Conservation (phyloP, 2,113 vertebrate genomes). For the Nicator chloris region DNA sequence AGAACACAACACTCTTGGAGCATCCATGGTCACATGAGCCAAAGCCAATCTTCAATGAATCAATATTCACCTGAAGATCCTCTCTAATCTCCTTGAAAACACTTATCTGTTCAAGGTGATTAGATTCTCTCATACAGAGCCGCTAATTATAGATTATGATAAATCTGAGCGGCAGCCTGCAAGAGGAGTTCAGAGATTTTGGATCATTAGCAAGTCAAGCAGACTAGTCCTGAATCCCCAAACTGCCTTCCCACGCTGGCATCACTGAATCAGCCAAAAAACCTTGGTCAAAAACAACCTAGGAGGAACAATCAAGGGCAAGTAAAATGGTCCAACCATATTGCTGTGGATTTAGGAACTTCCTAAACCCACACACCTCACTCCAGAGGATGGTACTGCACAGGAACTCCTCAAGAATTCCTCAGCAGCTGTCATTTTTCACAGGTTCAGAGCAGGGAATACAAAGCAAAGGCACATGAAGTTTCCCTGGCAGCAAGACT, state of each 20-base stretch:
- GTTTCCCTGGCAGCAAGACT: neutral
- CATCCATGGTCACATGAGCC: neutral
- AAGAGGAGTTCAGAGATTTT: neutral
- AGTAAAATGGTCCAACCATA: neutral
- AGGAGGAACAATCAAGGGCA: neutral
- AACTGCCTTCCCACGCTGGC: neutral
- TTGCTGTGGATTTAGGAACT: neutral
- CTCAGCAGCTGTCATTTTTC: neutral
- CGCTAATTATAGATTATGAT: constrained; percentile 5
- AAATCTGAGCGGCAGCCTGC: neutral
- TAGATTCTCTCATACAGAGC: neutral
- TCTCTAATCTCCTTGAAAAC: constrained; percentile 33
- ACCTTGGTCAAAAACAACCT: neutral
- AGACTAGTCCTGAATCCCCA: neutral
- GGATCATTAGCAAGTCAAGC: neutral
- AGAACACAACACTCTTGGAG: neutral
- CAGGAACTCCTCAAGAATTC: neutral
- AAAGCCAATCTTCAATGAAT: neutral
- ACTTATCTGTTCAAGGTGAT: constrained; percentile 28
- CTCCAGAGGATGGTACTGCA: neutral
- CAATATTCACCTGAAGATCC: constrained; percentile 8
- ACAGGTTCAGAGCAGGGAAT: neutral
- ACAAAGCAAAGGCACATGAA: neutral
- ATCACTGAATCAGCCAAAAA: neutral
- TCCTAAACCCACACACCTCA: neutral